Percentiles rank a stretch among this genome's conserved stretches.
Evolutionary conservation across 2,113 vertebrate species (phyloP).

Genomic region (Urocolius indicus): DNA sequence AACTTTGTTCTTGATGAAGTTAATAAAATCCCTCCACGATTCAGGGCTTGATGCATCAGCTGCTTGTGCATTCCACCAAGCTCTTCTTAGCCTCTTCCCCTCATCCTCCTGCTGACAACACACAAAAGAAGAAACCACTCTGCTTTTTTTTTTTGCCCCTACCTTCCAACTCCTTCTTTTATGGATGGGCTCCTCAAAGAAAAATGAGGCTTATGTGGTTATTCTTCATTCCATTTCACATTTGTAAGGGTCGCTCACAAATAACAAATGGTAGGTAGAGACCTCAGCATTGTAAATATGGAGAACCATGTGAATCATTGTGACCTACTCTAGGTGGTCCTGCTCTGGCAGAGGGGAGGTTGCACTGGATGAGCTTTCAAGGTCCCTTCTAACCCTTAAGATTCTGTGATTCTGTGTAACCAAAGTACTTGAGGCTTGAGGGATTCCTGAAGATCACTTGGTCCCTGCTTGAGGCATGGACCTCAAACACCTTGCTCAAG

Average conservation of each 20-base stretch:
- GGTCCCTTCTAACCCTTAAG: no score
- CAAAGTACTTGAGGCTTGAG: background rate
- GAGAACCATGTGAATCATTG: background rate
- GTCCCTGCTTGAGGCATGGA: background rate
- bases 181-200: background rate
- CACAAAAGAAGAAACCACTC: rapidly evolving
- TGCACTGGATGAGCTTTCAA: no score
- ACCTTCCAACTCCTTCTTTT: background rate
- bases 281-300: background rate
- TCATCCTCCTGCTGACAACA: background rate
- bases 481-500: background rate
- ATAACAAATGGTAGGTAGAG: background rate
- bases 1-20: background rate
- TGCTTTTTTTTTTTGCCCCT: background rate
- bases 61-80: background rate
- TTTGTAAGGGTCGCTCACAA: background rate
- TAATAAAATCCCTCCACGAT: rapidly evolving
- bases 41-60: background rate
- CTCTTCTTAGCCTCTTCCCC: background rate
- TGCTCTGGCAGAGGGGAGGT: no score
- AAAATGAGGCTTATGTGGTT: background rate
- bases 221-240: background rate
- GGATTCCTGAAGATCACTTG: background rate
- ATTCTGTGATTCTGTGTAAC: no score
- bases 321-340: no score